Evolutionary conservation across 1,140 invertebrate genomes (phyloP), one percentile per base, ranked within the genome.

Genomic region (Bombus consobrinus): DNA sequence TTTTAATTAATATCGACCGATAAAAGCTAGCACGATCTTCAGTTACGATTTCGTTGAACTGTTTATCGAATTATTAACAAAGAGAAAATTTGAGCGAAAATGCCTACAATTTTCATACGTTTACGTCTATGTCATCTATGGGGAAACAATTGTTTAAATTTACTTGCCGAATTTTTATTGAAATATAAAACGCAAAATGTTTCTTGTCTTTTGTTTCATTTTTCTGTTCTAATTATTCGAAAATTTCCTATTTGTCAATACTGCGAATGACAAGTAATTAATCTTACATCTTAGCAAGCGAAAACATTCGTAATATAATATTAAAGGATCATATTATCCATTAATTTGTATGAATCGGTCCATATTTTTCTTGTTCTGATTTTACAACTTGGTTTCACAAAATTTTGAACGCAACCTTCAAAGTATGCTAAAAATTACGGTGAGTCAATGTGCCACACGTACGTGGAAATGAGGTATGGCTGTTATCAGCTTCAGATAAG

Each of bases 401-500:
- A 81, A 81, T 37, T 64, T 34, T 32, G 25, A 75, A 64, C 25
- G 25, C 4, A 69, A 68, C 53, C 15, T 68, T 68, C 34, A 10
- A 18, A 57, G 62, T 69, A 59, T 6, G 13, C 41, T 69, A 43
- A 80, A 85, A 85, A 73, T 47, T 47, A 62, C 83, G 76, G 18
- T 85, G 83, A 85, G 53, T 80, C 76, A 85, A 72, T 85, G 43
- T 12, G 47, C 47, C 28, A 62, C 28, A 62, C 59, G 28, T 80
- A 85, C 39, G 83, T 85, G 53, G 68, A 84, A 84, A 78, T 34
- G 18, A 80, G 77, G 22, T 47, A 72, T 43, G 34, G 32, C 12
- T 28, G 76, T 85, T 80, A 85, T 85, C 83, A 80, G 68, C 47
- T 13, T 1, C 9, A 73, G 83, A 85, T 85, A 85, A 85, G 64